Base-by-base conservation (phyloP, 2,113 vertebrate genomes). In the Tapirus terrestris region DNA sequence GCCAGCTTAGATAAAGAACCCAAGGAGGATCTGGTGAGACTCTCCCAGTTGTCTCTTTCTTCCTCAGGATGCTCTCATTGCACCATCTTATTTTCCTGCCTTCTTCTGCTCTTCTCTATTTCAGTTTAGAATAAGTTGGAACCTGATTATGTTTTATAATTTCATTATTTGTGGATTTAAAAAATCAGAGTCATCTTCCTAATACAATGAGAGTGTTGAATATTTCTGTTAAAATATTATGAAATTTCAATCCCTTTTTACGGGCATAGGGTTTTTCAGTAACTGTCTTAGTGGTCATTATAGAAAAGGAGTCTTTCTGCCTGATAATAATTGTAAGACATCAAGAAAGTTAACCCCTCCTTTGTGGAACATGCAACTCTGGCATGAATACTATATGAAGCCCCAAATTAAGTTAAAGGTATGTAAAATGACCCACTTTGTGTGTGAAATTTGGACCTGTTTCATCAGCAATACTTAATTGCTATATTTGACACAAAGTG, bases 381-480 rank as follows among this genome's bases (percentile, higher is more conserved):
- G 11, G 5, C n/a, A 79, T 70, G 18, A 39, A 29, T 67, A 36
- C 72, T 76, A 56, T 10, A 21, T 53, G 48, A 82, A 95, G 2
- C 27, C 23, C 29, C 21, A 83, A 85, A 76, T 68, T 70, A 60
- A 93, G 48, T 63, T 84, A 93, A 68, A 79, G 61, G 7, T 67
- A 10, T 48, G 2, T 77, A 77, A 63, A 85, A 51, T 51, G 53
- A 18, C 39, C 70, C 21, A 53, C 9, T 85, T 60, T 29, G 53
- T 65, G 25, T 56, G 48, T 91, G 76, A 90, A 39, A 85, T n/a
- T 20, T 93, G 61, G 36, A 27, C 33, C 16, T 72, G 13, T 88
- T 70, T 60, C 51, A 83, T 89, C 91, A 96, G 56, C 68, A 92
- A 86, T 88, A 83, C 45, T 84, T 92, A 97, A 61, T 94, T 93